A percentile compares a stretch with the other conserved stretches of the same genome.
Evolutionary conservation across 2,113 vertebrate genomes (phyloP).

Genomic region (Lophotis ruficrista): DNA sequence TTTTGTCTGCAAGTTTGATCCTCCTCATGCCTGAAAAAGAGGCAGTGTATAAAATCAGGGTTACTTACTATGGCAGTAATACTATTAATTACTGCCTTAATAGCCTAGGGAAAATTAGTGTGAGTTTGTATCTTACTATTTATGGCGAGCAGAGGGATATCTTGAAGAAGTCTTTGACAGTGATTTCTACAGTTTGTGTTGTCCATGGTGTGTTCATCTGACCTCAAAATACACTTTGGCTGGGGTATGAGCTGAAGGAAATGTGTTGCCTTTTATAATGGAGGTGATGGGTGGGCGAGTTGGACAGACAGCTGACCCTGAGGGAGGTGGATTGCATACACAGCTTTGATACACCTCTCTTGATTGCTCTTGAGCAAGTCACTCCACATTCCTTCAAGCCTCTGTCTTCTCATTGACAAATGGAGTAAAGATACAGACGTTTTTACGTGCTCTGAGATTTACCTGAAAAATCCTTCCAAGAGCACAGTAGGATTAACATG

Average conservation of each 20-base stretch:
- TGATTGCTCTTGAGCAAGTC: not conserved
- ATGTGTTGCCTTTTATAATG: not conserved
- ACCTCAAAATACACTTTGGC: not conserved
- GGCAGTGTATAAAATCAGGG: not conserved
- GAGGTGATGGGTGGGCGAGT: fast-evolving
- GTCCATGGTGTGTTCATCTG: not conserved
- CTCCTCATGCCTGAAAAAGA: not conserved
- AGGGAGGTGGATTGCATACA: not conserved
- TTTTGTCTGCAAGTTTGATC: not conserved
- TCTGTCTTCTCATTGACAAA: not conserved
- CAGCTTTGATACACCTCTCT: not conserved
- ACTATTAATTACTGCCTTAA: constrained; percentile 1
- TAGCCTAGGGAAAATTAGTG: not conserved
- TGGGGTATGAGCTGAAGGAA: not conserved
- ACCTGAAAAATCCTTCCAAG: not conserved
- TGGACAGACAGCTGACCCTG: not conserved
- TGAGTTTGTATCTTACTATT: not conserved
- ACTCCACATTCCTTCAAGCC: not conserved
- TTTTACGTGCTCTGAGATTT: not conserved
- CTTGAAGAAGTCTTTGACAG: not conserved
- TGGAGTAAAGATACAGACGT: not conserved
- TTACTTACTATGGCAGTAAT: not conserved
- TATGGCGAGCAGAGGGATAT: not conserved
- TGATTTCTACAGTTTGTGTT: not conserved
- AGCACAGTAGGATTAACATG: not conserved